These are phyloP conservation scores for Rhynchopsitta pachyrhyncha DNA, from an alignment of 2,113 vertebrate species.

Conservation along the genomic window DNA sequence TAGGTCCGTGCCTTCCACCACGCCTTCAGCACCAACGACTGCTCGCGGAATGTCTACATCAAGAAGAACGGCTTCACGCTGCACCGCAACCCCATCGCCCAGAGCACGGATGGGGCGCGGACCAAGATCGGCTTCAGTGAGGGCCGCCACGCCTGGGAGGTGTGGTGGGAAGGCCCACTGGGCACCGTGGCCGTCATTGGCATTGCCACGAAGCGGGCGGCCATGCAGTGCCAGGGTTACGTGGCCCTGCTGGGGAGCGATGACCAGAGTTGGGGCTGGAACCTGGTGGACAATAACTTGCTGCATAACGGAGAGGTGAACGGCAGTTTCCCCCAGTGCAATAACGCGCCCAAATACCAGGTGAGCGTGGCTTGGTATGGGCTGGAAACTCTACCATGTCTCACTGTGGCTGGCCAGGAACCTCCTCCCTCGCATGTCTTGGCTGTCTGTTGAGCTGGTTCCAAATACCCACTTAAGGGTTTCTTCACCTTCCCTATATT, in stretches of 20 bases:
- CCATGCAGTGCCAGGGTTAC: constrained; percentile 98
- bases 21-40: constrained; percentile 95
- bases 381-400: not conserved
- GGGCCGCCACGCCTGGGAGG: constrained; percentile 97
- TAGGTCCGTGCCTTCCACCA: constrained; percentile 94
- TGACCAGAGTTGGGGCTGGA: constrained; percentile 99
- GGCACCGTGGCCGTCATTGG: constrained; percentile 98
- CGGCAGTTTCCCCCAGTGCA: constrained; percentile 97
- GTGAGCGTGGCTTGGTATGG: constrained; percentile 63
- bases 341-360: constrained; percentile 98
- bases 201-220: constrained; percentile 92
- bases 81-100: constrained; percentile 97
- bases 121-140: constrained; percentile 97
- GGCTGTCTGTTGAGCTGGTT: not conserved
- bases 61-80: constrained; percentile 99
- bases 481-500: not conserved
- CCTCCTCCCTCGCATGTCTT: fast-evolving
- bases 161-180: constrained; percentile 98
- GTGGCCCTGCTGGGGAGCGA: constrained; percentile 95
- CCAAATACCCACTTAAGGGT: not conserved
- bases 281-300: constrained; percentile 98
- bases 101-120: constrained; percentile 96
- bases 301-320: constrained; percentile 97
- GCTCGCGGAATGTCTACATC: constrained; percentile 96
- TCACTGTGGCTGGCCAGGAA: fast-evolving